Percentiles rank a stretch among this genome's conserved stretches.
Conservation (phyloP, 2,888 invertebrate species). For the Ommatoiulus sabulosus region DNA sequence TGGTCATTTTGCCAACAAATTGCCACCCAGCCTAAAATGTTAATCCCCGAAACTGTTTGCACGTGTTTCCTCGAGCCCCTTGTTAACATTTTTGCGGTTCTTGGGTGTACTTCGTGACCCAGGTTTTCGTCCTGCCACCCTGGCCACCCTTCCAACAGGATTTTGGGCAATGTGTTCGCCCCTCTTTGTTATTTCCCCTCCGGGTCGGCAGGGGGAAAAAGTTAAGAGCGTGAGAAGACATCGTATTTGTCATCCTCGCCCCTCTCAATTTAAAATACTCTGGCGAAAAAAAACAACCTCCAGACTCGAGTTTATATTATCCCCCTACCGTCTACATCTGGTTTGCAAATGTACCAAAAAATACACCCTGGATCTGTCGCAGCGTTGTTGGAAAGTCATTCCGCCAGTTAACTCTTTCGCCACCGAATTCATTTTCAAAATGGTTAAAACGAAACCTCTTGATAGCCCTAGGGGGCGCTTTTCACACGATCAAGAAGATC, state of each 20-base stretch:
- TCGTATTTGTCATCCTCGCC: conserved; percentile 48
- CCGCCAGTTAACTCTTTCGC: background rate
- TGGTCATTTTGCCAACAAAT: conserved; percentile 45
- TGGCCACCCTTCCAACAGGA: background rate
- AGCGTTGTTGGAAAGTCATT: background rate
- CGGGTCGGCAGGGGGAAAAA: conserved; percentile 37
- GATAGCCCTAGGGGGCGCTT: too few relatives aligned
- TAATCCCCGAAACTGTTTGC: conserved; percentile 35
- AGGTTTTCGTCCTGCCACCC: background rate
- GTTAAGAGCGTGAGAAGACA: conserved; percentile 48
- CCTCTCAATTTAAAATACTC: conserved; percentile 44
- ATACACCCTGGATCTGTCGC: background rate
- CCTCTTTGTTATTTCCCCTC: conserved; percentile 30
- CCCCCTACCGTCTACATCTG: conserved; percentile 42
- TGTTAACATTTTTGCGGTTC: conserved; percentile 25
- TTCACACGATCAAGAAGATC: too few relatives aligned
- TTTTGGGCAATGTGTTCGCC: conserved; percentile 3
- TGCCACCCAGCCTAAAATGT: conserved; percentile 39
- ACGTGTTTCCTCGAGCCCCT: conserved; percentile 35
- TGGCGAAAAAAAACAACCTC: background rate
- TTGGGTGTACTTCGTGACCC: conserved; percentile 17
- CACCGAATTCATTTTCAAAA: background rate
- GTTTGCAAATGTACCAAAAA: background rate
- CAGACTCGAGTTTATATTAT: conserved; percentile 34
- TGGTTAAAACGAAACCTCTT: background rate